A percentile compares a stretch with the other conserved stretches of the same genome.
phyloP scores from a whole-genome alignment of 2,888 invertebrate species.

The Heteromyza rotundicornis region DNA sequence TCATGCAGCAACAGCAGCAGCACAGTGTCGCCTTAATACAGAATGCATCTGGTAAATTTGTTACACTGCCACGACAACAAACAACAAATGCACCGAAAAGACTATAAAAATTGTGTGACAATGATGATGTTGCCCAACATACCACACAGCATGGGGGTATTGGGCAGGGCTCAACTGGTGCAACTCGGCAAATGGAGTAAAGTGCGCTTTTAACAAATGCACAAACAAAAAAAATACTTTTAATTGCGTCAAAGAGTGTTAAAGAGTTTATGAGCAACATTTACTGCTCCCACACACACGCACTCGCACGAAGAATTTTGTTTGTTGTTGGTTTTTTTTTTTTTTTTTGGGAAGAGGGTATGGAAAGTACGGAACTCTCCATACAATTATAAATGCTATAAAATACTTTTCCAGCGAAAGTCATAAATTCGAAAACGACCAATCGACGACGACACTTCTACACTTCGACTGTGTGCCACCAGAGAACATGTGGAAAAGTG shows the following conservation, averaged over 20 bases:
- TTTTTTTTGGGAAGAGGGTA: too few relatives aligned
- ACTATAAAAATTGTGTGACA: conserved; percentile 9
- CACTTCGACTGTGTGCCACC: too few relatives aligned
- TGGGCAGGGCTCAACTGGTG: conserved; percentile 2
- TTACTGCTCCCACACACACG: conserved; percentile 34
- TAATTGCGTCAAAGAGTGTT: conserved; percentile 56
- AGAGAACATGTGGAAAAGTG: conserved; percentile 26
- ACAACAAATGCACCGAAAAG: conserved; percentile 8
- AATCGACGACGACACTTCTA: conserved; percentile 31
- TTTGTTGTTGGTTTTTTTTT: too few relatives aligned
- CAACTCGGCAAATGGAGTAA: background rate
- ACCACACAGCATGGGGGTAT: background rate
- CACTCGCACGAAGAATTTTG: conserved; percentile 25
- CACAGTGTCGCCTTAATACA: background rate
- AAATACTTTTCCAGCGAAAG: conserved; percentile 58
- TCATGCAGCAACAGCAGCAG: conserved; percentile 1
- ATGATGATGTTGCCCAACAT: conserved; percentile 1
- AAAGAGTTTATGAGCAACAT: conserved; percentile 59
- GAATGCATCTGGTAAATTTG: conserved; percentile 19
- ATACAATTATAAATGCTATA: conserved; percentile 55
- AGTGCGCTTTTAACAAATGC: conserved; percentile 1
- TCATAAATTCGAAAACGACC: conserved; percentile 53
- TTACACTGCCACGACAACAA: conserved; percentile 11
- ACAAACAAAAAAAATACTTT: conserved; percentile 38
- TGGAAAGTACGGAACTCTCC: too few relatives aligned